phyloP scores from a whole-genome alignment of 2,113 vertebrate genomes.

The Rhinopomastus cyanomelas region DNA sequence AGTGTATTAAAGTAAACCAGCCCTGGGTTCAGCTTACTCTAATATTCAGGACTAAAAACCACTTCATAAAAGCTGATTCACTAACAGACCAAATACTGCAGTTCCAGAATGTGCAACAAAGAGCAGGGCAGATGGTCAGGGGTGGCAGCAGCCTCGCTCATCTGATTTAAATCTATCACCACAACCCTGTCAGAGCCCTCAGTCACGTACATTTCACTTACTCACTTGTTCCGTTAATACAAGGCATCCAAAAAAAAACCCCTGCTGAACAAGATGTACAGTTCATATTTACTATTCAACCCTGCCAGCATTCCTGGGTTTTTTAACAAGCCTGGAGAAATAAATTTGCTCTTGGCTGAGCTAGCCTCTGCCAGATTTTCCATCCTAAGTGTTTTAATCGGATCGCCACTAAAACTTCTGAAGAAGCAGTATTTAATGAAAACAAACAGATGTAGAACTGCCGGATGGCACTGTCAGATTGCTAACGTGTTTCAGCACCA shows the following conservation, averaged over 20 bases:
- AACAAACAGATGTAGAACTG: slow-evolving; percentile 50
- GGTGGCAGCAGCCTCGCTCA: slow-evolving; percentile 44
- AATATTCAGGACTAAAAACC: slow-evolving; percentile 11
- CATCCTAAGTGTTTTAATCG: slow-evolving; percentile 34
- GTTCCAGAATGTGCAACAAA: slow-evolving; percentile 33
- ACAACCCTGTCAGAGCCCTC: slow-evolving; percentile 18
- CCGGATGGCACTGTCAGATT: background rate
- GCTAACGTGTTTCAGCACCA: slow-evolving; percentile 37
- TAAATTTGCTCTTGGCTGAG: slow-evolving; percentile 41
- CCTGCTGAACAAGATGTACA: slow-evolving; percentile 5
- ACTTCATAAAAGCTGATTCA: slow-evolving; percentile 30
- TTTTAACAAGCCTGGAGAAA: slow-evolving; percentile 43
- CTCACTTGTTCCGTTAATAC: background rate
- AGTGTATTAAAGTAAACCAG: background rate
- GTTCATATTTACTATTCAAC: slow-evolving; percentile 25
- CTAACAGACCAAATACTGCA: slow-evolving; percentile 32
- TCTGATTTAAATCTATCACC: slow-evolving; percentile 59
- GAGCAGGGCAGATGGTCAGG: slow-evolving; percentile 53
- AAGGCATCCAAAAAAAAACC: slow-evolving; percentile 48
- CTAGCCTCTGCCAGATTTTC: slow-evolving; percentile 36
- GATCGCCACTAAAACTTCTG: slow-evolving; percentile 21
- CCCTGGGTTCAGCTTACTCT: background rate
- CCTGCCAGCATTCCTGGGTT: slow-evolving; percentile 20
- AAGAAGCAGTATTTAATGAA: slow-evolving; percentile 40
- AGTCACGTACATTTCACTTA: background rate